Conservation (phyloP, 2,888 invertebrate genomes). For the Synergus laeviventris region DNA sequence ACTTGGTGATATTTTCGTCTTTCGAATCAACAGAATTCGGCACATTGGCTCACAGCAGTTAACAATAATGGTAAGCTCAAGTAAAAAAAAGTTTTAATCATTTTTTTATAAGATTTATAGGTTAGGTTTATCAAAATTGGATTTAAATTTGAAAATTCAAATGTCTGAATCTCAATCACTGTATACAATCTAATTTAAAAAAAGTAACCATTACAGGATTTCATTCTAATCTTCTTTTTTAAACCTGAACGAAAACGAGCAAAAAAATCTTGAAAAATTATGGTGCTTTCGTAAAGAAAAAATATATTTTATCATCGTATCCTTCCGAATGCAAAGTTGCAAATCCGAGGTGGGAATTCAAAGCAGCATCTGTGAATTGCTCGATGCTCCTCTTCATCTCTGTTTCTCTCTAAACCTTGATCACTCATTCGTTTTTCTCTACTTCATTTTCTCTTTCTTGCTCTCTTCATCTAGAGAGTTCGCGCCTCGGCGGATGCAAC, state of each 20-base stretch:
- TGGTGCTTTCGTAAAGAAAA: background rate
- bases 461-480: conserved; percentile 15
- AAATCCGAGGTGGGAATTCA: conserved; percentile 30
- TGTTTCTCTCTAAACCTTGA: background rate
- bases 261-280: background rate
- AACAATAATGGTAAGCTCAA: too few relatives aligned
- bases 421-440: background rate
- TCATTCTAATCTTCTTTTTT: background rate
- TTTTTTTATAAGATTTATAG: too few relatives aligned
- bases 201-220: background rate
- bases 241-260: background rate
- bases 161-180: too few relatives aligned
- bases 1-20: too few relatives aligned
- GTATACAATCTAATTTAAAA: too few relatives aligned
- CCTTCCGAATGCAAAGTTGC: conserved; percentile 9
- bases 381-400: conserved; percentile 5
- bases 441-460: background rate
- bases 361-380: conserved; percentile 22
- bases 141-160: too few relatives aligned
- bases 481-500: conserved; percentile 26
- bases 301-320: background rate
- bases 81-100: too few relatives aligned
- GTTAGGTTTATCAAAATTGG: too few relatives aligned
- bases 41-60: too few relatives aligned
- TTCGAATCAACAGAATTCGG: too few relatives aligned